A percentile compares a stretch with the other conserved stretches of the same genome.
Conservation (phyloP, 2,797 vertebrate species). For the Amphiprion clarkii region DNA sequence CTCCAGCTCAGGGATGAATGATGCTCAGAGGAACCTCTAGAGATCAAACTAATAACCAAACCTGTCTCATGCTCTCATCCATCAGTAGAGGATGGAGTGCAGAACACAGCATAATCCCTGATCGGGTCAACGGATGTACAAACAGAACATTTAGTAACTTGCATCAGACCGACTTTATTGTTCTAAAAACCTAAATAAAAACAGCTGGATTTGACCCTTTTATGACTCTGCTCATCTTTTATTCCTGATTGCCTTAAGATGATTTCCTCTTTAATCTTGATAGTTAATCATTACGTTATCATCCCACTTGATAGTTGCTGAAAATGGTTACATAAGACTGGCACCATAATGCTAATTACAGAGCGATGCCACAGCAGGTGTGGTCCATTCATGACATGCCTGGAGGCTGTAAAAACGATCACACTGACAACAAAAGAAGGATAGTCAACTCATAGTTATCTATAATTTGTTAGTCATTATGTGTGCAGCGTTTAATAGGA, state of each 20-base stretch:
- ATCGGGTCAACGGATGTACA: background rate
- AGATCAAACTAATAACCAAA: constrained; percentile 30
- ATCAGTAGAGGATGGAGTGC: constrained; percentile 16
- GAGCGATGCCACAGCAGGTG: constrained; percentile 52
- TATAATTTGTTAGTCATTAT: background rate
- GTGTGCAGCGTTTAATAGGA: too few relatives aligned
- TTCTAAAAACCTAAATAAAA: background rate
- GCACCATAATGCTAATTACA: constrained; percentile 36
- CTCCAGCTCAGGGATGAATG: constrained; percentile 23
- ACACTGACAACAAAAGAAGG: background rate
- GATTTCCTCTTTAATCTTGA: background rate
- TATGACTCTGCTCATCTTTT: background rate
- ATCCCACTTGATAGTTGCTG: constrained; percentile 16
- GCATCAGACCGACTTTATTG: background rate
- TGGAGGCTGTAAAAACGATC: constrained; percentile 26
- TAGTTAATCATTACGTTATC: constrained; percentile 41
- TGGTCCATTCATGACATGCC: constrained; percentile 34
- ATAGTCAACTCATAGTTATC: background rate
- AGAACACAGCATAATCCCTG: constrained; percentile 5
- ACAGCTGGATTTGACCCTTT: constrained; percentile 1
- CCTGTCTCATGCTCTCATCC: constrained; percentile 20
- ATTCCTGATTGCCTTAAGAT: background rate
- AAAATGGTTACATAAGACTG: constrained; percentile 17
- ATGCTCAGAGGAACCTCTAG: constrained; percentile 25
- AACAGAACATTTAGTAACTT: constrained; percentile 17